Evolutionary conservation across 2,888 invertebrate species (phyloP).

Genomic region (Noctua janthe): DNA sequence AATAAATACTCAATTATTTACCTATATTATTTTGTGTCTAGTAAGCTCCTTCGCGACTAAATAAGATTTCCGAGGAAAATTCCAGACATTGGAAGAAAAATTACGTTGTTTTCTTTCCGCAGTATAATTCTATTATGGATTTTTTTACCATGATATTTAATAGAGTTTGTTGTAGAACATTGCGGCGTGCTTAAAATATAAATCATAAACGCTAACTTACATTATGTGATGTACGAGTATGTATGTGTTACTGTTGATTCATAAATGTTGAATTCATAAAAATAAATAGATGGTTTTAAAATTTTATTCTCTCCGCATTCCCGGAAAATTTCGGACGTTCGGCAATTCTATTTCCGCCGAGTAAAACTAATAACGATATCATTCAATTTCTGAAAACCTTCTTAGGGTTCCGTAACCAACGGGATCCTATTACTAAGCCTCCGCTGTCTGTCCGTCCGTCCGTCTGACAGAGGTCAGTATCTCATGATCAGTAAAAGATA

Average conservation of each 20-base stretch:
- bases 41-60: not conserved
- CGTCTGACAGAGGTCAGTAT: too few relatives aligned
- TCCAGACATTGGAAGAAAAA: not conserved
- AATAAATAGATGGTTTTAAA: not conserved
- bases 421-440: too few relatives aligned
- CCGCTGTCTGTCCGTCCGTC: too few relatives aligned
- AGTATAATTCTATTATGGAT: not conserved
- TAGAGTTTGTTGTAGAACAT: not conserved
- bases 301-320: not conserved
- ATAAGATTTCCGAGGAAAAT: not conserved
- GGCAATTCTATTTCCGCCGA: not conserved
- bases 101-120: not conserved
- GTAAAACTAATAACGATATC: not conserved
- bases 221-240: not conserved
- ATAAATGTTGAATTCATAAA: not conserved
- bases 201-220: not conserved
- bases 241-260: not conserved
- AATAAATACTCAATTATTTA: not conserved
- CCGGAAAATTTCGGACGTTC: not conserved
- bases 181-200: not conserved
- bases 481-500: too few relatives aligned
- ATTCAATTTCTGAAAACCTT: not conserved
- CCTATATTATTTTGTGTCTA: not conserved
- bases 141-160: not conserved
- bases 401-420: too few relatives aligned